Conservation (phyloP, 2,113 vertebrate species). For the Anser brachyrhynchus region DNA sequence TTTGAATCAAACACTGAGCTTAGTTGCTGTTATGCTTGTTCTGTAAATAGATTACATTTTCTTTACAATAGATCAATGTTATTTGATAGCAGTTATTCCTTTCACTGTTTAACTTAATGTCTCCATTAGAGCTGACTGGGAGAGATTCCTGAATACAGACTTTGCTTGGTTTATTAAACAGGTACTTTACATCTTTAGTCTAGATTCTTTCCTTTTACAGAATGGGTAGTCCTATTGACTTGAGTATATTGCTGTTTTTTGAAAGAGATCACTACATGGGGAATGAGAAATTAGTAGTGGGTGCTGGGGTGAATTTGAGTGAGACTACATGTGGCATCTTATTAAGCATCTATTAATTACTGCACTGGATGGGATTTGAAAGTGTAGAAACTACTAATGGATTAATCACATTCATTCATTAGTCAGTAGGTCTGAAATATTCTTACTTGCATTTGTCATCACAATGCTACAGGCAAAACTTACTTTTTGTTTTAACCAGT, state of each 20-base stretch:
- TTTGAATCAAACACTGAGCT: neutral
- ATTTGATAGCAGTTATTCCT: neutral
- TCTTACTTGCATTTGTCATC: neutral
- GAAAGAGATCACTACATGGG: neutral
- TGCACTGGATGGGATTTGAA: neutral
- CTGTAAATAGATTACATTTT: neutral
- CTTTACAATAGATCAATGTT: neutral
- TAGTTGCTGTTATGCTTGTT: neutral
- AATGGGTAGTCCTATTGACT: neutral
- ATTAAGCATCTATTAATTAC: neutral
- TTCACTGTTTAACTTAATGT: neutral
- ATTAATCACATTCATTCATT: neutral
- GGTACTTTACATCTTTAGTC: neutral
- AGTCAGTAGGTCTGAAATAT: neutral
- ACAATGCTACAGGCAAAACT: fast-evolving
- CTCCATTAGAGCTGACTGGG: neutral
- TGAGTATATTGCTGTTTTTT: neutral
- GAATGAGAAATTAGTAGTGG: neutral
- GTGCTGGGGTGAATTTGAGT: too few relatives aligned
- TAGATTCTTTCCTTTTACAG: neutral
- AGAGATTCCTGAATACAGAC: too few relatives aligned
- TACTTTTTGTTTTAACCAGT: neutral
- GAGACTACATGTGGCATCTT: neutral
- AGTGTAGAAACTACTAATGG: neutral
- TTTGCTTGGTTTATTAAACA: neutral